Conservation (phyloP, 2,797 vertebrate genomes). For the Spea hammondii region DNA sequence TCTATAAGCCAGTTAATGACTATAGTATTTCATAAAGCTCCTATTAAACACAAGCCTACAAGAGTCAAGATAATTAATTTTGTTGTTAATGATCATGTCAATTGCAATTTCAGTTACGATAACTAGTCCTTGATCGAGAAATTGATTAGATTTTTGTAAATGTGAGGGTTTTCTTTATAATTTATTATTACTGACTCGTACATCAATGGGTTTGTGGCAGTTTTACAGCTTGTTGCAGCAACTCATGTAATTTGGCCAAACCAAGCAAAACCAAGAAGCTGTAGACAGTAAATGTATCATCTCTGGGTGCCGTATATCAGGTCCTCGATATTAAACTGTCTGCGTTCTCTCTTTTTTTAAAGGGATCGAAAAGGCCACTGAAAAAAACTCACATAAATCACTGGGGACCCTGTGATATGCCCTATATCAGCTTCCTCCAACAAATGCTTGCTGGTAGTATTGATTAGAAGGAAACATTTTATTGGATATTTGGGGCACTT, state of each 20-base stretch:
- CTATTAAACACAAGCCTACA: not conserved
- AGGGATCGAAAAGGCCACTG: conserved; percentile 16
- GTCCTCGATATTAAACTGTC: not conserved
- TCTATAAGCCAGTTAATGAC: not conserved
- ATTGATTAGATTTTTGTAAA: not conserved
- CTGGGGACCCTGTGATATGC: not conserved
- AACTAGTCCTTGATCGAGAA: not conserved
- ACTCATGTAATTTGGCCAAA: conserved; percentile 1
- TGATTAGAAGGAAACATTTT: conserved; percentile 21
- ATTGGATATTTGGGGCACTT: not conserved
- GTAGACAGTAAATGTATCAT: not conserved
- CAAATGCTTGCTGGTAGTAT: conserved; percentile 15
- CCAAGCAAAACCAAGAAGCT: not conserved
- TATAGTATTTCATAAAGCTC: not conserved
- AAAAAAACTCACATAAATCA: conserved; percentile 16
- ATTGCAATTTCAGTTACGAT: conserved; percentile 15
- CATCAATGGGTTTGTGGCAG: conserved; percentile 5
- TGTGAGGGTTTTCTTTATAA: conserved; percentile 10
- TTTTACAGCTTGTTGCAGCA: not conserved
- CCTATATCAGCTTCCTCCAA: conserved; percentile 9
- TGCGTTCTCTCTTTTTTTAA: conserved; percentile 19
- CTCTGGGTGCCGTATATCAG: not conserved
- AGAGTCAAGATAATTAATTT: conserved; percentile 2
- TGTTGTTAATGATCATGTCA: conserved; percentile 3
- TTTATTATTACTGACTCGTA: conserved; percentile 9